Evolutionary conservation across 2,888 invertebrate species (phyloP), one percentile per base, ranked within the genome.

Genomic region (Stegana nigrithorax): DNA sequence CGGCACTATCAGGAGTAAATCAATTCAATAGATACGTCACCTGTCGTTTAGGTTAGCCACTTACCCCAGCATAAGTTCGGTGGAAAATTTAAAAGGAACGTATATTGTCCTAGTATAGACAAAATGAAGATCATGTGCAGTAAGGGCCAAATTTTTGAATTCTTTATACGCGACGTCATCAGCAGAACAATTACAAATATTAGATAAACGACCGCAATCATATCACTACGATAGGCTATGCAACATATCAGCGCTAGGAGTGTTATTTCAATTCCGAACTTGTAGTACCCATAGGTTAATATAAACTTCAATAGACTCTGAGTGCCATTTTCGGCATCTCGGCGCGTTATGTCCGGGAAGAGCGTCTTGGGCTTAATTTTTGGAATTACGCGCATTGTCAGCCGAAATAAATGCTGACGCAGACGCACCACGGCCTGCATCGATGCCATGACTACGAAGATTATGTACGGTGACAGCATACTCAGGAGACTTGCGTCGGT

Each of bases 231-330:
- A 1, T 93, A 91, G 5, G 94, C 94, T 75, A 98, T 95, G 27
- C 95, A 90, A 3, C 92, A 90, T 56, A 96, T 95, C 36, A 94
- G 89, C 55, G 92, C 91, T 73, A 97, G 93, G 67, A 97, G 87
- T 58, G 93, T 93, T 60, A 96, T 89, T 93, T 97, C 97, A 7
- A 96, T 88, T 1, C 99, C 99, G 87, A 98, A 98, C 85, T 97
- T 97, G 86, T 96, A 98, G 86, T 95, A 99, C 14, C 94, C 93
- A 84, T 94, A 98, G 86, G 99, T 99, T 59, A 93, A 87, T 45
- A 98, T 86, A 86, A 94, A 99, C 86, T 97, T 95, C 17, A 93
- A 73, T 82, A 94, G 94, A 60, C 90, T 88, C 4, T 89, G 81
- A n/a, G 97, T 80, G 81, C 93, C 91, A 68, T 88, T 90, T 83